Conservation (phyloP, 2,888 invertebrate genomes). For the Nebria brevicollis region DNA sequence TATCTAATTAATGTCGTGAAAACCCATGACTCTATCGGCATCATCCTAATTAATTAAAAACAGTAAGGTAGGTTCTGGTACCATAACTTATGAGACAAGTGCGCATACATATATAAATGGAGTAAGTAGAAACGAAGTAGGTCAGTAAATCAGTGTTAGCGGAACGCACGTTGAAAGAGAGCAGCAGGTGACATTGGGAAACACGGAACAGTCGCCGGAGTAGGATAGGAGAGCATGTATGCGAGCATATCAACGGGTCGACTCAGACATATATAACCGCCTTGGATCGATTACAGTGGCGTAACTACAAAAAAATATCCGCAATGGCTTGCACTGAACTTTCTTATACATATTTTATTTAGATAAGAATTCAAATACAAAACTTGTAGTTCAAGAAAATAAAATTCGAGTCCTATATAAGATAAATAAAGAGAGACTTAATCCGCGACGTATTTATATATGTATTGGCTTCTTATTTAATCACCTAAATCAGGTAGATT, state of each 20-base stretch:
- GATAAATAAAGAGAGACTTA: too few relatives aligned
- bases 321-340: too few relatives aligned
- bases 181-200: slow-evolving; percentile 29
- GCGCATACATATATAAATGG: not conserved
- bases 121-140: slow-evolving; percentile 4
- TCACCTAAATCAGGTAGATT: too few relatives aligned
- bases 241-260: not conserved
- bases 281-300: slow-evolving; percentile 18
- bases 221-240: slow-evolving; percentile 5
- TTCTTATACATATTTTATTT: too few relatives aligned
- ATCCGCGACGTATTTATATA: too few relatives aligned
- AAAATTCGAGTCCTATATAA: too few relatives aligned
- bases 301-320: not conserved
- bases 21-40: not conserved
- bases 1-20: not conserved
- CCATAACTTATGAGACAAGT: not conserved
- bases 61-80: not conserved
- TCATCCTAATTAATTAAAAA: not conserved
- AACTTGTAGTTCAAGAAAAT: too few relatives aligned
- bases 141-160: not conserved
- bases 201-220: slow-evolving; percentile 23
- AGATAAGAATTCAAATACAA: too few relatives aligned
- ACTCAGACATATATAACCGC: slow-evolving; percentile 2
- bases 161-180: slow-evolving; percentile 4
- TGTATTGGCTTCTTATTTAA: too few relatives aligned